These are phyloP conservation scores for Patiria miniata DNA, from an alignment of 35 echinoderm and acorn worm species.

Conservation along the genomic window DNA sequence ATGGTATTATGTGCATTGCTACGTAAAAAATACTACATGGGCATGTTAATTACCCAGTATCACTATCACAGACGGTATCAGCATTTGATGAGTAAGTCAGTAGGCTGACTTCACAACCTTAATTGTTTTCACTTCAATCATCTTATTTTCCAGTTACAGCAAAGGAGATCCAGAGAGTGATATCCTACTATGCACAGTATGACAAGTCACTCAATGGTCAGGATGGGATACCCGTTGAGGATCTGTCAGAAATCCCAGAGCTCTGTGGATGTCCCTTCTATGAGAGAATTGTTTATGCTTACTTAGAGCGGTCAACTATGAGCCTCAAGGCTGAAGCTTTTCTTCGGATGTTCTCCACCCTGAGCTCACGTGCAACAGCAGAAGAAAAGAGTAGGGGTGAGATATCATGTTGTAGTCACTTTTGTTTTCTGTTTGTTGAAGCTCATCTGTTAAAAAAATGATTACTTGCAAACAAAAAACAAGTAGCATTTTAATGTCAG, in stretches of 20 bases:
- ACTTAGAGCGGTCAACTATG: constrained; percentile 23
- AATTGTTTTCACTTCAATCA: too few species aligned
- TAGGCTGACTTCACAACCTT: too few species aligned
- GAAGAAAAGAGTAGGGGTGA: constrained; percentile 60
- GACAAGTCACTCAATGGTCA: constrained; percentile 41
- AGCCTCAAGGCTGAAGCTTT: constrained; percentile 40
- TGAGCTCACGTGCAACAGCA: constrained; percentile 39
- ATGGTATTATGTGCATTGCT: too few species aligned
- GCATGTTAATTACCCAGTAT: too few species aligned
- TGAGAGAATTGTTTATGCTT: constrained; percentile 45
- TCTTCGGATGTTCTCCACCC: constrained; percentile 42
- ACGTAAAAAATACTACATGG: too few species aligned
- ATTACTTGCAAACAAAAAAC: too few species aligned
- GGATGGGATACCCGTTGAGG: constrained; percentile 57
- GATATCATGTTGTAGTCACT: too few species aligned
- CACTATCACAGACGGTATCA: too few species aligned
- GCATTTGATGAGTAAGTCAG: too few species aligned
- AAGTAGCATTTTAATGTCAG: too few species aligned
- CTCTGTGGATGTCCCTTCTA: constrained; percentile 46
- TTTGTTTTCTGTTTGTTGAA: too few species aligned
- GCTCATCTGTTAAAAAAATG: too few species aligned
- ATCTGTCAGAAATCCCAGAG: constrained; percentile 40
- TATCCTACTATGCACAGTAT: constrained; percentile 36
- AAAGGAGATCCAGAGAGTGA: constrained; percentile 33
- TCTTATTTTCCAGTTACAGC: constrained; percentile 29